phyloP scores from a whole-genome alignment of 2,888 invertebrate species.

The Oxytorus armatus region DNA sequence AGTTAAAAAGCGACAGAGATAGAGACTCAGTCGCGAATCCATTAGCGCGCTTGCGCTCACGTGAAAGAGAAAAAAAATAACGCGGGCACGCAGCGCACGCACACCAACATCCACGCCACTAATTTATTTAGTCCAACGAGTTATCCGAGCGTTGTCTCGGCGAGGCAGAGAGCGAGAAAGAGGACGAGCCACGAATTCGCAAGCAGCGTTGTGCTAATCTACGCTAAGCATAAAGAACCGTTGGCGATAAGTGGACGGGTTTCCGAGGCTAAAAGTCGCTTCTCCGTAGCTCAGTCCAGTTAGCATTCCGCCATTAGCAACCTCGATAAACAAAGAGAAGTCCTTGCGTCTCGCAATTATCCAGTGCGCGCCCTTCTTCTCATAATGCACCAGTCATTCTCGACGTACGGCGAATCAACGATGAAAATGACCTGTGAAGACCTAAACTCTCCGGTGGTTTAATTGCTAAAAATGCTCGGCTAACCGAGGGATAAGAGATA shows the following conservation, averaged over 20 bases:
- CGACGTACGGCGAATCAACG: not conserved
- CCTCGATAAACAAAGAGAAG: constrained; percentile 56
- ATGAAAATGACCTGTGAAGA: constrained; percentile 21
- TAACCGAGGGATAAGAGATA: not conserved
- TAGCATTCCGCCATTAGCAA: constrained; percentile 53
- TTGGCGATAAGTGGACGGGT: constrained; percentile 74
- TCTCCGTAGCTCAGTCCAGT: constrained; percentile 37
- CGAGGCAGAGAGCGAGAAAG: constrained; percentile 51
- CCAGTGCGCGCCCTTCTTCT: constrained; percentile 8
- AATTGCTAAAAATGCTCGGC: not conserved
- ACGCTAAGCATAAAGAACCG: constrained; percentile 74
- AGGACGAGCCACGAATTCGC: constrained; percentile 72
- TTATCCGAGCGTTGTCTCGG: constrained; percentile 70
- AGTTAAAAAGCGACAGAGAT: constrained; percentile 41
- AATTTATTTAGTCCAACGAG: constrained; percentile 74
- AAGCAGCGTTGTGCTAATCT: constrained; percentile 74
- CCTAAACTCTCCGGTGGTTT: not conserved
- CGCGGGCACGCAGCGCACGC: constrained; percentile 68
- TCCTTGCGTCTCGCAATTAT: constrained; percentile 1
- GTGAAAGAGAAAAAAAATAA: constrained; percentile 51
- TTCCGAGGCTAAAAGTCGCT: constrained; percentile 45
- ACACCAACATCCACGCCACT: constrained; percentile 64
- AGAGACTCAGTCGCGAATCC: constrained; percentile 56
- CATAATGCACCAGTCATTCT: constrained; percentile 1
- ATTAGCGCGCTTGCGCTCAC: constrained; percentile 74